phyloP scores from a whole-genome alignment of 2,888 invertebrate genomes.

The Busseola fusca region DNA sequence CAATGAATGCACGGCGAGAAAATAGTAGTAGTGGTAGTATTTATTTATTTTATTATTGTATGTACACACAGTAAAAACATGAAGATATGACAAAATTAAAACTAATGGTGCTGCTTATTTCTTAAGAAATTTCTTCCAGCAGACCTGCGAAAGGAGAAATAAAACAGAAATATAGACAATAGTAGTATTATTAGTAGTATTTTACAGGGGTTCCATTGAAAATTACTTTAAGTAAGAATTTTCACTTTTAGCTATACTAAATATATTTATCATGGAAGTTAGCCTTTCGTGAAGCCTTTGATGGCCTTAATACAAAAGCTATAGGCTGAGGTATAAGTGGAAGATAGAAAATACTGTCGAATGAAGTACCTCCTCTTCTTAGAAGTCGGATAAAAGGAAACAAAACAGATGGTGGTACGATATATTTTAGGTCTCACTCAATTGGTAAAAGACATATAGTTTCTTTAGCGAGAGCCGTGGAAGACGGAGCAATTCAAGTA shows the following conservation, averaged over 20 bases:
- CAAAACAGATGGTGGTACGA: not conserved
- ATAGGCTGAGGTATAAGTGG: not conserved
- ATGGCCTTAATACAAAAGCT: not conserved
- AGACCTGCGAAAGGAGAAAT: too few species aligned
- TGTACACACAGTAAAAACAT: too few species aligned
- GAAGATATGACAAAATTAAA: too few species aligned
- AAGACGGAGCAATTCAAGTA: slow-evolving; percentile 22
- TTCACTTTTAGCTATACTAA: not conserved
- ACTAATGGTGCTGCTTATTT: too few species aligned
- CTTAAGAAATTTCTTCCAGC: too few species aligned
- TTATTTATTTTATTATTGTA: too few species aligned
- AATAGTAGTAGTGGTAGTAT: not conserved
- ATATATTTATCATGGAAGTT: not conserved
- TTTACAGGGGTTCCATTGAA: not conserved
- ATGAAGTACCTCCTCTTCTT: not conserved
- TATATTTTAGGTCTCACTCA: slow-evolving; percentile 28
- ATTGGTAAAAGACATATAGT: slow-evolving; percentile 20
- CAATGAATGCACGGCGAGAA: slow-evolving; percentile 40
- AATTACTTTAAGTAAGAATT: not conserved
- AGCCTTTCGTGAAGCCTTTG: not conserved
- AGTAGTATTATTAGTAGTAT: not conserved
- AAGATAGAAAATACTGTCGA: not conserved
- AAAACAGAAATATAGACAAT: too few species aligned
- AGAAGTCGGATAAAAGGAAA: slow-evolving; percentile 1
- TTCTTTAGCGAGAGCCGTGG: not conserved